Conservation (phyloP, 2,797 vertebrate genomes). For the Avahi laniger region DNA sequence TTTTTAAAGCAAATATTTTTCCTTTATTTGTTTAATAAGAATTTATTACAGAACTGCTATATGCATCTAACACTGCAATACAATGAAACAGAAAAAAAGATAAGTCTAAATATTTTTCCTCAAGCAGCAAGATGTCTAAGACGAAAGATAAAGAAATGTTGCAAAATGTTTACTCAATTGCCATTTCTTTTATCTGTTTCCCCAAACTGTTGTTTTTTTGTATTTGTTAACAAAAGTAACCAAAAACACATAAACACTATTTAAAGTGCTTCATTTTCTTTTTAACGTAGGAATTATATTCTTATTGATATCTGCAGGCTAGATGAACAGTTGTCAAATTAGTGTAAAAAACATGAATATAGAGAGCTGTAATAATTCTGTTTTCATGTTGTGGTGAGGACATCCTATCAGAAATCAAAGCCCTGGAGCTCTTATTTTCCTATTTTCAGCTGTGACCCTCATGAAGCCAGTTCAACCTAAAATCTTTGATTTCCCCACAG, state of each 20-base stretch:
- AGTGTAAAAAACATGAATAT: neutral
- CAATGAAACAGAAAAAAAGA: neutral
- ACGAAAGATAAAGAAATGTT: neutral
- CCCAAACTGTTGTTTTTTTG: neutral
- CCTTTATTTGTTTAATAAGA: neutral
- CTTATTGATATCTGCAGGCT: neutral
- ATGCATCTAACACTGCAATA: neutral
- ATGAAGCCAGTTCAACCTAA: neutral
- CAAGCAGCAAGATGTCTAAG: neutral
- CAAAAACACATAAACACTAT: neutral
- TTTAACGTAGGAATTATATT: neutral
- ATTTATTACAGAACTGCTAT: neutral
- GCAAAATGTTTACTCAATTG: neutral
- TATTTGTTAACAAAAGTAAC: slow-evolving; percentile 6
- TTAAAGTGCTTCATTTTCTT: neutral
- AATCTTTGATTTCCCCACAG: neutral
- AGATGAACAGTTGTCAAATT: neutral
- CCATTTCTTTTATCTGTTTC: neutral
- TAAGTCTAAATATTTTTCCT: neutral
- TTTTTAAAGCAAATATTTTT: neutral
- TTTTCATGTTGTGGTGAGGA: neutral
- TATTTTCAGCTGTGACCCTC: neutral
- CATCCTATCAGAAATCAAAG: neutral
- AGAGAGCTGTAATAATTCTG: neutral
- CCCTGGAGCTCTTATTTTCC: neutral